Percentiles rank a stretch among this genome's conserved stretches.
Evolutionary conservation across 2,888 invertebrate genomes (phyloP).

Genomic region (Eupithecia inturbata): DNA sequence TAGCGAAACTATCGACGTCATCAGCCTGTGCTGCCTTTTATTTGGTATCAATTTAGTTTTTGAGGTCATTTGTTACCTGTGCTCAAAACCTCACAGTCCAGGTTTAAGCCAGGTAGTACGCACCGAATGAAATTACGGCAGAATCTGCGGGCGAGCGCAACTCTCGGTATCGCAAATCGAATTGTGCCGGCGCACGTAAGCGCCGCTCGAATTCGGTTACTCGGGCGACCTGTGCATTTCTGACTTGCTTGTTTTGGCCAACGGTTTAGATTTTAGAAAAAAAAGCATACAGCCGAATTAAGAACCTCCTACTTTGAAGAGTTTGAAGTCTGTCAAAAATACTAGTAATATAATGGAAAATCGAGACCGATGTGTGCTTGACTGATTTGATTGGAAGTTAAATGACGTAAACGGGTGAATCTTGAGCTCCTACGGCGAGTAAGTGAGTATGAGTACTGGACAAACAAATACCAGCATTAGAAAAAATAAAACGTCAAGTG

Average conservation of each 20-base stretch:
- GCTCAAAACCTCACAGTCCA: constrained; percentile 23
- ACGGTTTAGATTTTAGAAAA: constrained; percentile 11
- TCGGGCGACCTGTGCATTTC: constrained; percentile 45
- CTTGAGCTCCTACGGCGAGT: too few relatives aligned
- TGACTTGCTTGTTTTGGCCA: constrained; percentile 35
- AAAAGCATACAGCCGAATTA: too few relatives aligned
- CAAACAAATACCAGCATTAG: too few relatives aligned
- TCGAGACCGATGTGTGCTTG: too few relatives aligned
- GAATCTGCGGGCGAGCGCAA: constrained; percentile 48
- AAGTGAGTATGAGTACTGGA: too few relatives aligned
- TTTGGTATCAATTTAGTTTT: background rate
- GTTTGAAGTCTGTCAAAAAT: too few relatives aligned
- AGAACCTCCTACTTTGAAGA: too few relatives aligned
- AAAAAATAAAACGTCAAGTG: too few relatives aligned
- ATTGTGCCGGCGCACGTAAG: constrained; percentile 44
- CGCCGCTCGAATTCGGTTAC: constrained; percentile 46
- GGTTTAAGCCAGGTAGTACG: constrained; percentile 27
- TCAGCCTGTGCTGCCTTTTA: background rate
- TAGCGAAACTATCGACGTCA: background rate
- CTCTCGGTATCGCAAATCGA: constrained; percentile 51
- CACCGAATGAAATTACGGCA: constrained; percentile 43
- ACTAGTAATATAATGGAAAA: too few relatives aligned
- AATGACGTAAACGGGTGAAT: too few relatives aligned
- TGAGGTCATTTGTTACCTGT: constrained; percentile 5
- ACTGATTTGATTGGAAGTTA: too few relatives aligned